Base-by-base conservation (phyloP, 2,113 vertebrate genomes). In the Protobothrops mucrosquamatus region DNA sequence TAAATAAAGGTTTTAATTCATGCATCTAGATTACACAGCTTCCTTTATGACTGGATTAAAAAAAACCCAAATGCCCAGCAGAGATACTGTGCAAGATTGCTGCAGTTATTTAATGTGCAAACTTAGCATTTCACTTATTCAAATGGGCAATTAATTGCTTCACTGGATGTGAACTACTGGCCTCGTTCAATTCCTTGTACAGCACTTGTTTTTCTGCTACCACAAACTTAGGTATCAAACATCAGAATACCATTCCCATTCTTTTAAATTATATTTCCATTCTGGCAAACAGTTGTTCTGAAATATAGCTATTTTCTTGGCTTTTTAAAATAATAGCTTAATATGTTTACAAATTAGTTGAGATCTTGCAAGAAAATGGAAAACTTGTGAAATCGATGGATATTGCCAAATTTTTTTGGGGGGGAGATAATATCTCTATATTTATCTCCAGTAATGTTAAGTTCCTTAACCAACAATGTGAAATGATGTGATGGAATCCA, bases 1-100 rank as follows among this genome's bases (percentile, higher is more conserved):
- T 90, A 94, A 94, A 55, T 43, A 94, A 61, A 92, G 94, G 48
- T 96, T 96, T 95, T 95, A 95, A 95, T 96, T 96, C 94, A 94
- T 94, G 56, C 46, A 89, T 29, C 91, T 88, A 86, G 95, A 93
- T 93, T 59, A 92, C 88, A 94, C 93, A 56, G 91, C 93, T 56
- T 56, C 51, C 12, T 89, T 61, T n/a, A 3, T 89, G 2, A 51
- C 81, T 74, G 69, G 91, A 87, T 54, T 14, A 3, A 15, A 93
- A 92, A 95, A 90, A 1, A 1, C 64, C 92, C 92, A 94, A 91
- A 81, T 81, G 39, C 34, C 18, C 39, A 89, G 74, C 22, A 11
- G n/a, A 88, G 87, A 61, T 91, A 81, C 86, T 89, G 88, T 48
- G 5, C 46, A 81, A 64, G 87, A 90, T 90, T 92, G 48, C 74